Percentiles rank a stretch among this genome's conserved stretches.
phyloP scores from a whole-genome alignment of 2,113 vertebrate genomes.

The Colinus virginianus region DNA sequence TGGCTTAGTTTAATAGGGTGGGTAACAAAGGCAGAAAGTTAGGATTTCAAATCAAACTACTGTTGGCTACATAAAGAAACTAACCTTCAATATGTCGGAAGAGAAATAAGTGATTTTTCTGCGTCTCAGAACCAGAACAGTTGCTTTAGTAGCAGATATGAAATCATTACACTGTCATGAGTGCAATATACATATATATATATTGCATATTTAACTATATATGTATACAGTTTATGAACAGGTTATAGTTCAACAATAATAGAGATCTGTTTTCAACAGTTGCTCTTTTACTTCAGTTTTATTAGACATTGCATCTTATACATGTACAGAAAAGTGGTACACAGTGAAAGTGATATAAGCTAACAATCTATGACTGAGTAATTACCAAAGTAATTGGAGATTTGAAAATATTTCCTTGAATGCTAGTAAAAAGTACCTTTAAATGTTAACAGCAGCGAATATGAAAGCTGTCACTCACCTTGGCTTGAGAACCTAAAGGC shows the following conservation, averaged over 20 bases:
- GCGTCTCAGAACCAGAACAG: not conserved
- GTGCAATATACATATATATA: too few relatives aligned
- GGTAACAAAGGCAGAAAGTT: constrained; percentile 51
- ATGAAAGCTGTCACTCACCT: not conserved
- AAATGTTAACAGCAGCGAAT: not conserved
- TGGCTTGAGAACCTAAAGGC: not conserved
- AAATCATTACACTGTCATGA: not conserved
- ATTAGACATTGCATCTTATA: not conserved
- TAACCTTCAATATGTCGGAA: not conserved
- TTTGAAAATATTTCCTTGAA: not conserved
- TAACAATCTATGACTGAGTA: not conserved
- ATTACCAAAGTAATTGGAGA: constrained; percentile 19
- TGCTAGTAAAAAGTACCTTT: constrained; percentile 2
- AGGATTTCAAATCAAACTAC: constrained; percentile 44
- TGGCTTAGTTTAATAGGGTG: constrained; percentile 34
- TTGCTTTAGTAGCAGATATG: not conserved
- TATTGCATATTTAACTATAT: too few relatives aligned
- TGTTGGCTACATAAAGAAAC: constrained; percentile 13
- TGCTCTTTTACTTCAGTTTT: not conserved
- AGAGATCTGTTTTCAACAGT: not conserved
- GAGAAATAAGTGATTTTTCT: constrained; percentile 10
- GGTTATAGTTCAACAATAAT: not conserved
- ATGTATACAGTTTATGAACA: not conserved
- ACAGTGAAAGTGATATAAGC: not conserved
- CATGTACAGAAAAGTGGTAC: not conserved